phyloP scores from a whole-genome alignment of 30 jellyfish, hydroid and myxozoan genomes.

The Phacellophora camtschatica region DNA sequence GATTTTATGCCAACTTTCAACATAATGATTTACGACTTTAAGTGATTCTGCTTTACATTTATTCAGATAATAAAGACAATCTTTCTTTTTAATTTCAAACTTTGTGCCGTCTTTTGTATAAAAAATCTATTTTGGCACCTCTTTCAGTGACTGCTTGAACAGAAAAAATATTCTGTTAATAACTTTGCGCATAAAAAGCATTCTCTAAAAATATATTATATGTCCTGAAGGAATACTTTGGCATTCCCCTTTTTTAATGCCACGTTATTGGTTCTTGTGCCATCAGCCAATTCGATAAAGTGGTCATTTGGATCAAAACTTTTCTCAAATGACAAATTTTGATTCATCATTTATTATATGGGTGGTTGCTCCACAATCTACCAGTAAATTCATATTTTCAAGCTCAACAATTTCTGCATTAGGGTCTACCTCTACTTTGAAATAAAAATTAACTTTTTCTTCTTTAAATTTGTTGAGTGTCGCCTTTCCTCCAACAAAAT shows the following conservation, averaged over 20 bases:
- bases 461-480: not conserved
- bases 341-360: slow-evolving; percentile 15
- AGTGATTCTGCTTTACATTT: not conserved
- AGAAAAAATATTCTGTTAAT: slow-evolving; percentile 40
- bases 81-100: not conserved
- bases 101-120: no score
- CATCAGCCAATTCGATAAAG: slow-evolving; percentile 72
- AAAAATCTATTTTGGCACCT: no score
- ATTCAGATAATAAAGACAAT: not conserved
- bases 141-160: slow-evolving; percentile 58
- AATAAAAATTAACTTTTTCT: not conserved
- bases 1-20: not conserved
- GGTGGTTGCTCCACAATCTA: slow-evolving; percentile 70
- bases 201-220: slow-evolving; percentile 19
- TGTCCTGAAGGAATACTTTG: not conserved
- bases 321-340: slow-evolving; percentile 17
- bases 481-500: not conserved
- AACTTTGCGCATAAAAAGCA: slow-evolving; percentile 42
- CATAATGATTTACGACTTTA: not conserved
- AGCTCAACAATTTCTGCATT: not conserved
- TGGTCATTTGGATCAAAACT: slow-evolving; percentile 43
- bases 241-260: slow-evolving; percentile 52
- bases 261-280: slow-evolving; percentile 34
- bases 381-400: slow-evolving; percentile 11
- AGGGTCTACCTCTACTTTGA: not conserved